Percentiles rank a stretch among this genome's conserved stretches.
These are phyloP conservation scores for Pangasius larnaudii DNA, from an alignment of 2,797 vertebrate genomes.

Conservation along the genomic window DNA sequence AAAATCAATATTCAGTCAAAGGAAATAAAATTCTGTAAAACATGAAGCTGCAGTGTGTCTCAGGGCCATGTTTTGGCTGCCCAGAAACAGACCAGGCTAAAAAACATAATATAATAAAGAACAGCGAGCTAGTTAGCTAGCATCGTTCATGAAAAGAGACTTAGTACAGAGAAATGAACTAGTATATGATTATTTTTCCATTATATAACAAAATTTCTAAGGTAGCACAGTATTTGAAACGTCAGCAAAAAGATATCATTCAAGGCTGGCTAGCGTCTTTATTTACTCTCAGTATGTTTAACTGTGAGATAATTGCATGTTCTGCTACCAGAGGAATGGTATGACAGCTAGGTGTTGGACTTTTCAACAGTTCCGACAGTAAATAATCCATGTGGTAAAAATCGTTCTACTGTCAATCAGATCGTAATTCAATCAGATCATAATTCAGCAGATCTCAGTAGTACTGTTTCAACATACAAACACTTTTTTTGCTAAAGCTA, in stretches of 20 bases:
- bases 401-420: neutral
- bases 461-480: neutral
- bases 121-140: neutral
- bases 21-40: neutral
- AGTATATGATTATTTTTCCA: neutral
- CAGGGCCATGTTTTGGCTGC: neutral
- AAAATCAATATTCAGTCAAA: slow-evolving; percentile 3
- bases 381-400: neutral
- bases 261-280: neutral
- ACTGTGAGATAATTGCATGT: neutral
- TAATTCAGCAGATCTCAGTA: neutral
- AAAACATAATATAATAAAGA: neutral
- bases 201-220: neutral
- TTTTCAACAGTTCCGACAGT: neutral
- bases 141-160: neutral
- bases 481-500: neutral
- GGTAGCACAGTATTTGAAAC: neutral
- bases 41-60: neutral
- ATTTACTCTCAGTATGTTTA: neutral
- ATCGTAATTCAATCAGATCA: neutral
- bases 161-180: neutral
- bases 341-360: neutral
- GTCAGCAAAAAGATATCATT: neutral
- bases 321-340: no score
- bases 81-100: neutral